Conservation (phyloP, 2,888 invertebrate genomes). For the Plemyria rubiginata region DNA sequence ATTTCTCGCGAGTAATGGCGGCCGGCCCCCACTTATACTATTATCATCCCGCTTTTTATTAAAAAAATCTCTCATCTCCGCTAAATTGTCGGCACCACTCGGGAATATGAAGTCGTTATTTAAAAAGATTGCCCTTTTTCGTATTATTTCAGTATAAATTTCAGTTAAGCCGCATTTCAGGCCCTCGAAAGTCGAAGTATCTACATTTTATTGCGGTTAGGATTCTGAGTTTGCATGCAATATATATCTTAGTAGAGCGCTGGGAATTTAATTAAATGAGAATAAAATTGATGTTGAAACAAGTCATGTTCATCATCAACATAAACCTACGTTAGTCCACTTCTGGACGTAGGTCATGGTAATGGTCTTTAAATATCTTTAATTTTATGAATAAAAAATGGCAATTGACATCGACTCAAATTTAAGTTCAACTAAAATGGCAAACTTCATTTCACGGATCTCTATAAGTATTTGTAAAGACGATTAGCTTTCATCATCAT, state of each 20-base stretch:
- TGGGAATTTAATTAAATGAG: slow-evolving; percentile 46
- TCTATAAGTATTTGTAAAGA: no score
- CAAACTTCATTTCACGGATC: no score
- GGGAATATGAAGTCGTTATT: slow-evolving; percentile 84
- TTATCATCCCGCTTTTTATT: slow-evolving; percentile 73
- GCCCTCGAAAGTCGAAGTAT: slow-evolving; percentile 60
- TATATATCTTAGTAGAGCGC: slow-evolving; percentile 58
- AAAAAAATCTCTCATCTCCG: slow-evolving; percentile 81
- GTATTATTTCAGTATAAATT: slow-evolving; percentile 83
- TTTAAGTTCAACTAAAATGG: no score
- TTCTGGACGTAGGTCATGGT: no score
- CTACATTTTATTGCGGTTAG: slow-evolving; percentile 68
- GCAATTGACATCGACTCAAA: no score
- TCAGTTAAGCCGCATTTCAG: slow-evolving; percentile 68
- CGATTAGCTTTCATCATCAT: no score
- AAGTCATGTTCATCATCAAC: not conserved
- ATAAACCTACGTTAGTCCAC: no score
- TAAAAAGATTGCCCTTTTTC: slow-evolving; percentile 78
- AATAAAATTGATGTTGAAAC: slow-evolving; percentile 42
- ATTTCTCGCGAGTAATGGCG: slow-evolving; percentile 76
- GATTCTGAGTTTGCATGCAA: slow-evolving; percentile 54
- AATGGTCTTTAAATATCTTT: not conserved
- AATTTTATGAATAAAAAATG: no score
- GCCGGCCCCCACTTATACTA: slow-evolving; percentile 58
- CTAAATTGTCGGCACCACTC: slow-evolving; percentile 79